Conservation (phyloP, 2,888 invertebrate genomes). For the Cheilosia grossa region DNA sequence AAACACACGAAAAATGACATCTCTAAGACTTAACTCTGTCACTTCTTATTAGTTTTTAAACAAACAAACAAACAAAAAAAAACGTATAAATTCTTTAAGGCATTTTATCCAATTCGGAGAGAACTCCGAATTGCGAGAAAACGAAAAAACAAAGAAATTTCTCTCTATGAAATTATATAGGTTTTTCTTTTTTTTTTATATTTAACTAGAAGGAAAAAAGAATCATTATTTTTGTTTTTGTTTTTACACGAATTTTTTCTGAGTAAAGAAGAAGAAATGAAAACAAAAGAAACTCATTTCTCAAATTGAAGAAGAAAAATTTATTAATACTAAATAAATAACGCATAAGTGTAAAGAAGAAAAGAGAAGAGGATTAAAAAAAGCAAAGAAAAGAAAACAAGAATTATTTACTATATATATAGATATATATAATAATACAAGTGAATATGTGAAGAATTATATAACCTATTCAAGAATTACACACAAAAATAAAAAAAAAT, state of each 20-base stretch:
- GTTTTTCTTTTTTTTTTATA: constrained; percentile 51
- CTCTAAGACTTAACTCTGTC: constrained; percentile 57
- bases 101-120: constrained; percentile 72
- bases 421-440: constrained; percentile 74
- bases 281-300: constrained; percentile 73
- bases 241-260: constrained; percentile 71
- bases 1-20: constrained; percentile 56
- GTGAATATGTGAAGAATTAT: constrained; percentile 75
- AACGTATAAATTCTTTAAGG: constrained; percentile 53
- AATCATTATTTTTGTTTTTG: constrained; percentile 71
- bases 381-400: constrained; percentile 66
- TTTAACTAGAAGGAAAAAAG: constrained; percentile 26
- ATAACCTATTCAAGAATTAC: constrained; percentile 74
- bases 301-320: constrained; percentile 74
- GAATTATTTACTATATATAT: constrained; percentile 74
- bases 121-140: constrained; percentile 66
- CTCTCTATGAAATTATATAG: constrained; percentile 52
- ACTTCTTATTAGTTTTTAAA: constrained; percentile 55
- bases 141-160: constrained; percentile 39
- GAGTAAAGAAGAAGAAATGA: constrained; percentile 73
- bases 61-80: constrained; percentile 13
- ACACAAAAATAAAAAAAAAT: constrained; percentile 55
- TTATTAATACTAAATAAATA: constrained; percentile 74
- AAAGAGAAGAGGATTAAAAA: constrained; percentile 73
- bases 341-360: constrained; percentile 75